Base-by-base conservation (phyloP, 2,113 vertebrate species). In the Oreochromis niloticus region DNA sequence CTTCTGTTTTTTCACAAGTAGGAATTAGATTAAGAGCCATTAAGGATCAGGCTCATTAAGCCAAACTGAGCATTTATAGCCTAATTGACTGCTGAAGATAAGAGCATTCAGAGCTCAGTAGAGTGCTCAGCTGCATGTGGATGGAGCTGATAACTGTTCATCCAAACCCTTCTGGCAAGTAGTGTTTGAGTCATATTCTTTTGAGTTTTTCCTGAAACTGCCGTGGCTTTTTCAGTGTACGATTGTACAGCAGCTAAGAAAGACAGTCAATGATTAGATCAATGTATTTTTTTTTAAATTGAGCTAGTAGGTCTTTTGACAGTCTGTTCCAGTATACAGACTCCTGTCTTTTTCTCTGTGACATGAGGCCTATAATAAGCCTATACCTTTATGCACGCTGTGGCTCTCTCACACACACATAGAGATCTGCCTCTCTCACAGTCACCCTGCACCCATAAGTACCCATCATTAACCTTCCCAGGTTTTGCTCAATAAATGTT, bases 131-230 rank as follows among this genome's bases (percentile, higher is more conserved):
- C 75, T 86, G 86, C 71, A 82, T 79, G 57, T 89, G 87, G 75
- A 90, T 84, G 41, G 55, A 85, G 92, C 85, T 88, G 83, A 92
- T 91, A 83, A 83, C 12, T 87, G 63, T 87, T 81, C 63, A 90
- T 88, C 66, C 83, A 68, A 80, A 91, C 19, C 55, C 54, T 13
- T 73, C 41, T 80, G 61, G 66, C 61, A 43, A 54, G 46, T 66
- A 75, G 5, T 68, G 48, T 90, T 87, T 86, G 46, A 86, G 22
- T 66, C 24, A 9, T 81, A 80, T 81, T 90, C 82, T 81, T 68
- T 85, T 63, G 19, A 82, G 85, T 82, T 54, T 73, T 84, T 79
- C 46, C 46, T 55, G 22, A 81, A 85, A 24, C 66, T 80, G 46
- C 34, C 1, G 4, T 41, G 12, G 24, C 22, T 43, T n/a, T 16